phyloP scores from a whole-genome alignment of 2,113 vertebrate species.

The Ptilonorhynchus violaceus region DNA sequence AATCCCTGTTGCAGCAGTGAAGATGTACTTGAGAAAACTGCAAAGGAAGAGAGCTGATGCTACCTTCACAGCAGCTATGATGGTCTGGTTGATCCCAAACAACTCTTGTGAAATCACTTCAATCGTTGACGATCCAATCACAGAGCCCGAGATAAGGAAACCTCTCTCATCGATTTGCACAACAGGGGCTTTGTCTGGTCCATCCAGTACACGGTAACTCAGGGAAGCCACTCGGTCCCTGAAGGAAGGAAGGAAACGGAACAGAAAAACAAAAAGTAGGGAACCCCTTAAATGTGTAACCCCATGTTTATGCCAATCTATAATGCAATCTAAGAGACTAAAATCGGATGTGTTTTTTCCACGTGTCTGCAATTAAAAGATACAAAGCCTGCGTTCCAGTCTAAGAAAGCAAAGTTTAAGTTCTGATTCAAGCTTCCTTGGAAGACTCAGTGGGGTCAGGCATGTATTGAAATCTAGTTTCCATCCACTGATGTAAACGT shows the following conservation, averaged over 20 bases:
- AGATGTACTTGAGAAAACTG: neutral
- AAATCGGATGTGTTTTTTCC: neutral
- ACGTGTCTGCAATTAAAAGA: neutral
- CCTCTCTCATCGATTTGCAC: conserved; percentile 85
- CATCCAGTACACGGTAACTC: conserved; percentile 83
- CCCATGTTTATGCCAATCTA: fast-evolving
- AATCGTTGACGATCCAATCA: conserved; percentile 81
- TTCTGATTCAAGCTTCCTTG: neutral
- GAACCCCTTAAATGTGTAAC: neutral
- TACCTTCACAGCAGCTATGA: conserved; percentile 75
- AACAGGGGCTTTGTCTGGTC: conserved; percentile 75
- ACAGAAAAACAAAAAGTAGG: neutral
- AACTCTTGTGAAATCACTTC: conserved; percentile 86
- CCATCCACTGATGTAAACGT: neutral
- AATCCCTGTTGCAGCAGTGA: neutral
- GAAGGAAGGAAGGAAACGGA: neutral
- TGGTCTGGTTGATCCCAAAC: conserved; percentile 79
- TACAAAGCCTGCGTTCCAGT: neutral
- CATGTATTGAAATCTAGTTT: neutral
- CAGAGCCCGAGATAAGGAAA: conserved; percentile 80
- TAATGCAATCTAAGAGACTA: neutral
- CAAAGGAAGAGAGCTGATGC: neutral
- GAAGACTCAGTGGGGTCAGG: neutral
- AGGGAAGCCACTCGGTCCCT: conserved; percentile 84
- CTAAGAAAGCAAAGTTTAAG: neutral